Conservation (phyloP, 2,113 vertebrate genomes). For the Scytalopus superciliaris region DNA sequence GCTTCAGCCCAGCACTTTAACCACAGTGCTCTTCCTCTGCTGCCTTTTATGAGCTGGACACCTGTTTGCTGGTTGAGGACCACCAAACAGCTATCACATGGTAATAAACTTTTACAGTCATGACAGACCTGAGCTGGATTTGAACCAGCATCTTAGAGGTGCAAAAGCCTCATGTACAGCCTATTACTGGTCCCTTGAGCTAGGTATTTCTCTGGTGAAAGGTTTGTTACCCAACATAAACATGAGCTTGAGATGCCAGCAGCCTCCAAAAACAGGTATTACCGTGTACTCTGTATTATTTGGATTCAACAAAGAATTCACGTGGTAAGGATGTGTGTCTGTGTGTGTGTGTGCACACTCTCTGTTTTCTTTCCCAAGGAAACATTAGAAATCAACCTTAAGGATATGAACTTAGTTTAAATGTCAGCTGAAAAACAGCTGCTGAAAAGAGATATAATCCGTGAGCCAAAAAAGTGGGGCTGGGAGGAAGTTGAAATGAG, state of each 20-base stretch:
- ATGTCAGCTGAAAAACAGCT: constrained; percentile 84
- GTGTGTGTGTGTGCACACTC: not conserved
- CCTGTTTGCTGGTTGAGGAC: constrained; percentile 32
- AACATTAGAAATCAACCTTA: constrained; percentile 65
- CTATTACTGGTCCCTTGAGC: not conserved
- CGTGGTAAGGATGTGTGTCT: not conserved
- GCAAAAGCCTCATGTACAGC: constrained; percentile 5
- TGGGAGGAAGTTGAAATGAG: constrained; percentile 77
- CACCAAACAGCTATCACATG: constrained; percentile 42
- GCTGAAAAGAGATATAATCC: constrained; percentile 54
- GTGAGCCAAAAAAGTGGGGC: constrained; percentile 70
- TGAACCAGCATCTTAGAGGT: constrained; percentile 46
- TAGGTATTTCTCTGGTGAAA: not conserved
- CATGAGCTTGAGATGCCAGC: not conserved
- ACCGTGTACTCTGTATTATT: not conserved
- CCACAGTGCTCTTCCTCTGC: not conserved
- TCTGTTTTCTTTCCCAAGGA: constrained; percentile 1
- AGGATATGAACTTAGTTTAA: constrained; percentile 70
- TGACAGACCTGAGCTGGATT: constrained; percentile 38
- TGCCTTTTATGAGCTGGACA: constrained; percentile 20
- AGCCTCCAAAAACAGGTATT: not conserved
- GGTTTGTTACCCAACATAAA: not conserved
- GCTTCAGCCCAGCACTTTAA: not conserved
- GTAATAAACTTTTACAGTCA: constrained; percentile 47
- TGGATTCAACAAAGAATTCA: not conserved